Evolutionary conservation across 2,797 vertebrate genomes (phyloP).

Genomic region (Meriones psammophilus): DNA sequence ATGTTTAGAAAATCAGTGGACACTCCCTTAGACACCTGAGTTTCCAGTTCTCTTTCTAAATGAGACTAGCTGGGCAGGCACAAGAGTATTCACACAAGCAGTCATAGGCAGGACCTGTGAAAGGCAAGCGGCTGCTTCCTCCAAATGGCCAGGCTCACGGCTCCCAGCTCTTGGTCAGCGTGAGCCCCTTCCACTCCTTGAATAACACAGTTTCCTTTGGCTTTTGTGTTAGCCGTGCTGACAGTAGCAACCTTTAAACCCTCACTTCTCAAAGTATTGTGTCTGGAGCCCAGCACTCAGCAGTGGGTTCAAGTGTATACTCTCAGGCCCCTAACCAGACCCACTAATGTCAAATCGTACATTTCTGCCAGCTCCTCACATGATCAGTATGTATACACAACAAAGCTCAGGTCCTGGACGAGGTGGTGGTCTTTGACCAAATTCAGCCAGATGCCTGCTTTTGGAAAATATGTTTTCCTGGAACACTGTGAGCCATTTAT

Average conservation of each 20-base stretch:
- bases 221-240: neutral
- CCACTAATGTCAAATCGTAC: neutral
- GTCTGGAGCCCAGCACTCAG: neutral
- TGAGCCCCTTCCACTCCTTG: fast-evolving
- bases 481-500: neutral
- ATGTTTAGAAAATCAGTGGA: constrained; percentile 2
- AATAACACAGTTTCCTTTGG: neutral
- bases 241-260: neutral
- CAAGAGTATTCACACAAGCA: neutral
- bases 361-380: neutral
- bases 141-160: neutral
- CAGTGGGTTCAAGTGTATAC: neutral
- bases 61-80: neutral
- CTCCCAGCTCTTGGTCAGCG: neutral
- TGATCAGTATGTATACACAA: neutral
- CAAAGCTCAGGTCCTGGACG: neutral
- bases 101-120: no score
- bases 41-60: neutral
- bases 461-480: neutral
- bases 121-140: neutral
- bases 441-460: constrained; percentile 2
- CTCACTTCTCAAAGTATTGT: neutral
- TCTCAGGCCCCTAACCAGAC: neutral
- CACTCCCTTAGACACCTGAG: neutral
- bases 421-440: neutral